Percentiles rank a stretch among this genome's conserved stretches.
These are phyloP conservation scores for Ctena decussata DNA, from an alignment of 2,888 invertebrate species.

Conservation along the genomic window DNA sequence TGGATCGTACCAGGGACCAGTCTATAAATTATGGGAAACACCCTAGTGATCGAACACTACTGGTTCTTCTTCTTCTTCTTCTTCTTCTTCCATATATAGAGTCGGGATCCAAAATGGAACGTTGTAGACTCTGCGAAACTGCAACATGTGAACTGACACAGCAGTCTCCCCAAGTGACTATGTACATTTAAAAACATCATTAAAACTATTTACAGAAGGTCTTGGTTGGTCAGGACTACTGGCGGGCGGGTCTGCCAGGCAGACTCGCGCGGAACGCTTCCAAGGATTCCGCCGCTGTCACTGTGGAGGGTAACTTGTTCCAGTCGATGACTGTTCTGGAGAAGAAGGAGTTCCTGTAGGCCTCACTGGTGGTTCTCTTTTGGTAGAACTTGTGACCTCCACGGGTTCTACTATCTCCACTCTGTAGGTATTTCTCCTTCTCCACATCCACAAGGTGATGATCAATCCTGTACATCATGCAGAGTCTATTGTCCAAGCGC, in stretches of 20 bases:
- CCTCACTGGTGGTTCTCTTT: constrained; percentile 1
- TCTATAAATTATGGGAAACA: too few species aligned
- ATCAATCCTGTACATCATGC: constrained; percentile 19
- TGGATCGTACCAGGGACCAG: too few species aligned
- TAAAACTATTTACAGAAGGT: too few species aligned
- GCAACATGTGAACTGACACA: too few species aligned
- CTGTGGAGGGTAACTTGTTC: background rate
- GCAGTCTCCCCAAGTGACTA: too few species aligned
- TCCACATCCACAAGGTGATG: constrained; percentile 2
- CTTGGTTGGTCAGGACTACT: too few species aligned
- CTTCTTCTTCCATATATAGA: too few species aligned
- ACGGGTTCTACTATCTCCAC: constrained; percentile 11
- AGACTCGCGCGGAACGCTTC: background rate
- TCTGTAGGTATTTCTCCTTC: background rate
- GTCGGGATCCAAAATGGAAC: too few species aligned
- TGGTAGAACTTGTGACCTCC: constrained; percentile 8
- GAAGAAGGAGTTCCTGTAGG: constrained; percentile 6
- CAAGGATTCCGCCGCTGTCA: background rate
- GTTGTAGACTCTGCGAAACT: too few species aligned
- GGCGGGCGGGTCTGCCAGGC: background rate
- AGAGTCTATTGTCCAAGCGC: constrained; percentile 1
- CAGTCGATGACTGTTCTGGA: constrained; percentile 6
- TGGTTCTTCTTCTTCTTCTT: too few species aligned
- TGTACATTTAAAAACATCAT: too few species aligned
- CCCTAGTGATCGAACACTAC: too few species aligned